These are phyloP conservation scores for Caenorhabditis angaria DNA, from an alignment of 2,888 invertebrate genomes.

Conservation along the genomic window DNA sequence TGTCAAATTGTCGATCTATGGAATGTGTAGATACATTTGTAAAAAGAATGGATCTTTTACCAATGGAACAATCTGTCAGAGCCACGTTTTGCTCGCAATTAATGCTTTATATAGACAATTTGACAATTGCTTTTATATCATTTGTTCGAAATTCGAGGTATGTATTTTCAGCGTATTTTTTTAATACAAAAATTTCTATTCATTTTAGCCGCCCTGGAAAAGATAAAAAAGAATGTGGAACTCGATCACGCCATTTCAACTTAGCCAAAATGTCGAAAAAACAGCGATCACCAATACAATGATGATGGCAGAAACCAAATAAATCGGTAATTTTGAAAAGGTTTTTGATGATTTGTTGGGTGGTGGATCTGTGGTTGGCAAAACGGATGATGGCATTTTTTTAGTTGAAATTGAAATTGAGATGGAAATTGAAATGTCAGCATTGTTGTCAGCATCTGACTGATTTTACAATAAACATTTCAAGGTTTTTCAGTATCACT, in stretches of 20 bases:
- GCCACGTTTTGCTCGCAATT: conserved; percentile 63
- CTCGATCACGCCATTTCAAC: conserved; percentile 42
- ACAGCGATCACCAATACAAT: conserved; percentile 31
- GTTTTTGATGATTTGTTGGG: conserved; percentile 28
- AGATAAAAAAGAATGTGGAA: conserved; percentile 48
- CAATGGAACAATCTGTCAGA: conserved; percentile 55
- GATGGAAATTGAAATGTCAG: neutral
- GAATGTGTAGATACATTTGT: conserved; percentile 52
- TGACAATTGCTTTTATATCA: conserved; percentile 55
- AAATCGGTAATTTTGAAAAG: conserved; percentile 30
- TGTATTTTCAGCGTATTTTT: too few species aligned
- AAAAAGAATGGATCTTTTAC: conserved; percentile 56
- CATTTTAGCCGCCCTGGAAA: conserved; percentile 41
- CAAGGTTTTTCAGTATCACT: too few species aligned
- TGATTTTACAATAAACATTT: too few species aligned
- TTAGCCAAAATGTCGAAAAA: too few species aligned
- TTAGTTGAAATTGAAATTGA: neutral
- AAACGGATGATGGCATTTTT: neutral
- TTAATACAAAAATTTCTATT: neutral
- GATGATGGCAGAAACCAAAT: conserved; percentile 31
- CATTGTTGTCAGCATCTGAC: too few species aligned
- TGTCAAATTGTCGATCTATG: too few species aligned
- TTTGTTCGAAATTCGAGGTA: conserved; percentile 58
- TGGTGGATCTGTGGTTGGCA: conserved; percentile 14
- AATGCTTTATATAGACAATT: conserved; percentile 59